A percentile compares a stretch with the other conserved stretches of the same genome.
Evolutionary conservation across 2,113 vertebrate genomes (phyloP).

Genomic region (Malurus melanocephalus): DNA sequence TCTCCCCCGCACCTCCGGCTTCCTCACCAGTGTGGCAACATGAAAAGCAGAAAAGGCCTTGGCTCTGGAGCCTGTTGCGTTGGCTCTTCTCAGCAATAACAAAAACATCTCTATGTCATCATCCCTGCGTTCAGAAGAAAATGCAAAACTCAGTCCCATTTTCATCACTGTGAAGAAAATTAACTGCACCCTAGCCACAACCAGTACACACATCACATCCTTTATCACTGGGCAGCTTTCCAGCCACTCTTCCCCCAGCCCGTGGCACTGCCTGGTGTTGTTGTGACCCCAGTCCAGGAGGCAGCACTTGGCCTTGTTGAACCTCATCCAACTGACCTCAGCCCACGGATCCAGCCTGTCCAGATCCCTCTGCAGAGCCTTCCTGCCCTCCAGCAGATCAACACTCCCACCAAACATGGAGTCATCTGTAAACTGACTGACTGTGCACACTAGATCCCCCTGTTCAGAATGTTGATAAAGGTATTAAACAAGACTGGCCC

Average conservation of each 20-base stretch:
- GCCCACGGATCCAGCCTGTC: background rate
- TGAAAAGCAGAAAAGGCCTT: background rate
- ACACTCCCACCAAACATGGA: background rate
- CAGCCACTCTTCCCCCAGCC: background rate
- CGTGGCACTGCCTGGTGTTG: background rate
- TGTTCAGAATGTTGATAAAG: background rate
- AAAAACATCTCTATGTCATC: background rate
- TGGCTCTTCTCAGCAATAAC: background rate
- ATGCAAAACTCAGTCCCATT: background rate
- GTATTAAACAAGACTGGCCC: background rate
- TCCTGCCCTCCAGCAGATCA: background rate
- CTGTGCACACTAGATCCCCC: background rate
- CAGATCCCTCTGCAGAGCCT: background rate
- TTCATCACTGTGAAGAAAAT: background rate
- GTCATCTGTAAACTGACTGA: background rate
- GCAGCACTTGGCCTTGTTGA: fast-evolving
- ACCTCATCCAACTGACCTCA: background rate
- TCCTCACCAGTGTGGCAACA: background rate
- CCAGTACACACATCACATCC: background rate
- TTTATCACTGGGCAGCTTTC: fast-evolving
- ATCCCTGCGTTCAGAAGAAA: background rate
- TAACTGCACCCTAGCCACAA: background rate
- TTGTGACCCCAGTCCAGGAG: background rate
- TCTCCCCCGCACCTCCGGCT: background rate
- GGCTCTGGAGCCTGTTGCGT: background rate